These are phyloP conservation scores for Platypus cylindrus DNA, from an alignment of 2,888 invertebrate species.

Conservation along the genomic window DNA sequence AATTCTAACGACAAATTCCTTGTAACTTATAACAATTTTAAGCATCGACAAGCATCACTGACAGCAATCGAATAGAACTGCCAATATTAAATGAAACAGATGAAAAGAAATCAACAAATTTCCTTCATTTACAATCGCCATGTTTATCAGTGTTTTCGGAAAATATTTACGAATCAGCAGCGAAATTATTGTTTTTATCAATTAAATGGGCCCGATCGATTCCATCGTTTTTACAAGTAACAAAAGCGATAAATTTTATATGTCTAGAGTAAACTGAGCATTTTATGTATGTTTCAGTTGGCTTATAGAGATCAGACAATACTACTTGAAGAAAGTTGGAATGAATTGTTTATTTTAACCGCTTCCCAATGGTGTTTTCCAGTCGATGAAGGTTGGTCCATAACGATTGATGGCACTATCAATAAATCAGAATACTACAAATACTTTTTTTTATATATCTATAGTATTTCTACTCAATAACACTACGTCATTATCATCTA, in stretches of 20 bases:
- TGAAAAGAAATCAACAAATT: conserved; percentile 10
- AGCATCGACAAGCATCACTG: no score
- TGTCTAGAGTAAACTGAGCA: no score
- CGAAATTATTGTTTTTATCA: conserved; percentile 61
- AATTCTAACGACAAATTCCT: background rate
- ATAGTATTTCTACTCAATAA: conserved; percentile 30
- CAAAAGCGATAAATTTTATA: background rate
- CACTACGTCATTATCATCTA: conserved; percentile 37
- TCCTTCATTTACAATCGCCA: conserved; percentile 26
- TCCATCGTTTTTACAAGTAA: conserved; percentile 59
- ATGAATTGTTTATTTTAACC: conserved; percentile 68
- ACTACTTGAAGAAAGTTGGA: conserved; percentile 69
- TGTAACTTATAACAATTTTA: no score
- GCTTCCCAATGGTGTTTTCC: conserved; percentile 70
- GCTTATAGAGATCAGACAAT: conserved; percentile 58
- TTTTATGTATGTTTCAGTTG: conserved; percentile 34
- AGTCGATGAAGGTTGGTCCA: conserved; percentile 54
- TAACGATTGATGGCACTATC: background rate
- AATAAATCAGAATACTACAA: background rate
- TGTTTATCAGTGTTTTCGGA: conserved; percentile 43
- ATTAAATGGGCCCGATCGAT: conserved; percentile 73
- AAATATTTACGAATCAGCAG: conserved; percentile 56
- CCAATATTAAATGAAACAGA: conserved; percentile 25
- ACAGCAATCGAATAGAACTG: conserved; percentile 27
- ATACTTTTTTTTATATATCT: background rate